Conservation (phyloP, 2,888 invertebrate species). For the Acleris cristana region DNA sequence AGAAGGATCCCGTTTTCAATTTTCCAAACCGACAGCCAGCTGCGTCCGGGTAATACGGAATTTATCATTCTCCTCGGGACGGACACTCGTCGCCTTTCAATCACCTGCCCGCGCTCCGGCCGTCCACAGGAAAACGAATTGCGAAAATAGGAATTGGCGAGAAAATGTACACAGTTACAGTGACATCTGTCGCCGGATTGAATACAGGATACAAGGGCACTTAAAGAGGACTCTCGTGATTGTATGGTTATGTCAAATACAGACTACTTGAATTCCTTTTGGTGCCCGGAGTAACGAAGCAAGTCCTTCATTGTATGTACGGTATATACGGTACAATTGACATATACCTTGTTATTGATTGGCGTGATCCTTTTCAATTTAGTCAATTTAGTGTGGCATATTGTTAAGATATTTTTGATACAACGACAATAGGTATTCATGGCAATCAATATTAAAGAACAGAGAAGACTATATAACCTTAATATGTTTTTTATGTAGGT, state of each 20-base stretch:
- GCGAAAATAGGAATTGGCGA: conserved; percentile 52
- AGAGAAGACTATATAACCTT: too few relatives aligned
- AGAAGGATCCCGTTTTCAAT: conserved; percentile 62
- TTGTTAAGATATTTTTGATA: too few relatives aligned
- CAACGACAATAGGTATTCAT: too few relatives aligned
- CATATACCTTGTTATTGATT: conserved; percentile 1
- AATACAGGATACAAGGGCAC: conserved; percentile 39
- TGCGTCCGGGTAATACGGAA: conserved; percentile 63
- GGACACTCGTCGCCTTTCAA: conserved; percentile 67
- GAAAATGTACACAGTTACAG: conserved; percentile 50
- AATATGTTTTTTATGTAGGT: too few relatives aligned
- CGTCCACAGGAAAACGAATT: conserved; percentile 30
- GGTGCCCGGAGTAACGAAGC: neutral
- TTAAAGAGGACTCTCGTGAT: conserved; percentile 23
- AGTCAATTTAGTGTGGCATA: conserved; percentile 7
- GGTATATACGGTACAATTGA: too few relatives aligned
- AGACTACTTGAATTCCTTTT: conserved; percentile 2
- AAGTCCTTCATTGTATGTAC: neutral
- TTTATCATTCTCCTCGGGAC: conserved; percentile 62
- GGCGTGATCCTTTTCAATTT: neutral
- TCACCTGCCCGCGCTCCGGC: conserved; percentile 55
- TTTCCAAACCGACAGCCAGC: conserved; percentile 68
- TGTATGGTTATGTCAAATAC: conserved; percentile 11
- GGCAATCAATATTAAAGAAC: too few relatives aligned
- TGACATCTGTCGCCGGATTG: conserved; percentile 49